Base-by-base conservation (phyloP, 2,797 vertebrate genomes). In the Silurus lanzhouensis region DNA sequence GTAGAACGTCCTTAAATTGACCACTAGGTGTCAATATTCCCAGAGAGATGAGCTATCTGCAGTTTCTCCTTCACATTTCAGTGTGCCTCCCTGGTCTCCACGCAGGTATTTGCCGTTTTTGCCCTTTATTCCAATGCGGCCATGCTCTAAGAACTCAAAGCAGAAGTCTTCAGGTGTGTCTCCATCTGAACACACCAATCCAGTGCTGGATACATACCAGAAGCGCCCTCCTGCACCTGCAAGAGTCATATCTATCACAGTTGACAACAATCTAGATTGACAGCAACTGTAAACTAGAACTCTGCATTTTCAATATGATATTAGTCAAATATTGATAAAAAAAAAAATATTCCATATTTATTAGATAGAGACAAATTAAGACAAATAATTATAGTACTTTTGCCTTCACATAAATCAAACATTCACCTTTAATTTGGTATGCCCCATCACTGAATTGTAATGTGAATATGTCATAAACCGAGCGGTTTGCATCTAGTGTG, bases 361-460 rank as follows among this genome's bases (percentile, higher is more conserved):
- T 3, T 31, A 2, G 25, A 0, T 15, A 76, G 48, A 76, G 25
- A 27, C 27, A 57, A 76, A 27, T 74, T 57, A 0, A 19, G 4
- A 61, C 6, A 61, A 78, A 78, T n/a, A 61, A 61, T 44, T 22
- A 58, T 38, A 15, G 44, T 67, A 66, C 2, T 22, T 38, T 58
- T 6, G 8, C 17, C 1, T 22, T 60, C 1, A 25, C 71, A 67
- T 55, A 60, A 38, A 81, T 58, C 25, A 68, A 72, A n/a, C 20
- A 68, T n/a, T 91, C 85, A 99, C 98, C 97, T 98, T 94, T 95
- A 88, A 99, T 97, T 66, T 98, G 96, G 89, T 99, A 99, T 83
- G 96, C 95, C 17, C 98, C 98, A 0, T 98, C 95, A 27, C 92
- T 96, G 95, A 97, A 98, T 71, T 94, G 92, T 90, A 99, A 93